These are phyloP conservation scores for Labeo calbasu DNA, from an alignment of 2,797 vertebrate species.

Conservation along the genomic window DNA sequence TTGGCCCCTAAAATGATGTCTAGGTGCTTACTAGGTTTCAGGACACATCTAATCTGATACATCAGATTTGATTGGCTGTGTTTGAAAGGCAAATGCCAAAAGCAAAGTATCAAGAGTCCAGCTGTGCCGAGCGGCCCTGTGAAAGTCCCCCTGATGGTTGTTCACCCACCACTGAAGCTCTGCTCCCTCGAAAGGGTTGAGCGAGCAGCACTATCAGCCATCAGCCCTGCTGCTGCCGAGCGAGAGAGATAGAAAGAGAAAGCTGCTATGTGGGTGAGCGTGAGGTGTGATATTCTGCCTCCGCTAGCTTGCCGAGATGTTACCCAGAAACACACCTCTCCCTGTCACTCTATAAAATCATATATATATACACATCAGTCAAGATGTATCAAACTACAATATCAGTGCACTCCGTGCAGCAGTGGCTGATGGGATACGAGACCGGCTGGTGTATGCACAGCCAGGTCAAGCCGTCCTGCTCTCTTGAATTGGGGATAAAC, in stretches of 20 bases:
- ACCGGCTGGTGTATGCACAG: background rate
- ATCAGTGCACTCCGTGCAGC: background rate
- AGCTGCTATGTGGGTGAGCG: constrained; percentile 62
- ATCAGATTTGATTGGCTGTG: background rate
- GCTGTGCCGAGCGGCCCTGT: constrained; percentile 9
- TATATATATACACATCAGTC: background rate
- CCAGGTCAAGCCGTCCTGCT: constrained; percentile 52
- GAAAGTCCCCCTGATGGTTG: constrained; percentile 16
- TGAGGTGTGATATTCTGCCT: constrained; percentile 39
- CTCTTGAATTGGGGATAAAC: constrained; percentile 49
- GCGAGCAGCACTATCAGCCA: constrained; percentile 3
- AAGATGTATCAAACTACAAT: background rate
- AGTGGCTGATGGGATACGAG: background rate
- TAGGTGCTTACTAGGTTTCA: background rate
- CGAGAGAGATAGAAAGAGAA: constrained; percentile 54
- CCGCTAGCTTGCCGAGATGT: constrained; percentile 50
- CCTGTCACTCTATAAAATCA: background rate
- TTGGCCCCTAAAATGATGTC: background rate
- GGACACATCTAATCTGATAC: background rate
- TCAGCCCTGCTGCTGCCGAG: background rate
- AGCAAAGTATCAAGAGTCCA: constrained; percentile 1
- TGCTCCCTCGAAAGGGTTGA: background rate
- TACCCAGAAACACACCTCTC: constrained; percentile 31
- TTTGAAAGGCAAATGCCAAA: constrained; percentile 12
- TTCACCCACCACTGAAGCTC: constrained; percentile 23